These are phyloP conservation scores for Ernsta delagoae DNA, from an alignment of 2,888 invertebrate species.

Conservation along the genomic window DNA sequence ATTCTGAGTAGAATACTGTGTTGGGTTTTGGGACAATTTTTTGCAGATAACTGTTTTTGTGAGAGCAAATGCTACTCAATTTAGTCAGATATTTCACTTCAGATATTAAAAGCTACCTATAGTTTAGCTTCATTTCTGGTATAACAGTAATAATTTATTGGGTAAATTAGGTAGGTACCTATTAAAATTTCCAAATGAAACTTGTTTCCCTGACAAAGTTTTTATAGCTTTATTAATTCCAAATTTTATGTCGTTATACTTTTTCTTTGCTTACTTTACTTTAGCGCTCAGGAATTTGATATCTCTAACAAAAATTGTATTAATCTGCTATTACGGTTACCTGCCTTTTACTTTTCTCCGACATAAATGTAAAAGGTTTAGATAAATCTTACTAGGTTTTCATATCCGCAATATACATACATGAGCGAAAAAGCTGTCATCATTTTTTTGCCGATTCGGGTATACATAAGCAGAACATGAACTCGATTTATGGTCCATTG, in stretches of 20 bases:
- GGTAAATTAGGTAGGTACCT: too few species aligned
- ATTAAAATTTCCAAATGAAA: too few species aligned
- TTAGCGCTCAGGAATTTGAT: too few species aligned
- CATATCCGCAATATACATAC: neutral
- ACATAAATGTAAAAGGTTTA: too few species aligned
- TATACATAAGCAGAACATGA: slow-evolving; percentile 5
- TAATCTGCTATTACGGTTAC: too few species aligned
- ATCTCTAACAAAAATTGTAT: too few species aligned
- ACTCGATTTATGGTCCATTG: slow-evolving; percentile 36
- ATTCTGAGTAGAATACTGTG: slow-evolving; percentile 57
- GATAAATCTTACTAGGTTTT: neutral
- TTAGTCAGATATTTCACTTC: slow-evolving; percentile 5
- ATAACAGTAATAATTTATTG: too few species aligned
- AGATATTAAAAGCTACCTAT: neutral
- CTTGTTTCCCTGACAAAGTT: too few species aligned
- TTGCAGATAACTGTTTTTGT: slow-evolving; percentile 23
- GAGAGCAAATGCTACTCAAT: slow-evolving; percentile 1
- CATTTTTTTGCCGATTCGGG: slow-evolving; percentile 12
- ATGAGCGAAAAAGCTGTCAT: slow-evolving; percentile 27
- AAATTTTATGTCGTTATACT: too few species aligned
- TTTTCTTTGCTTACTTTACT: neutral
- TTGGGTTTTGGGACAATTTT: slow-evolving; percentile 12
- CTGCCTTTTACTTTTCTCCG: too few species aligned
- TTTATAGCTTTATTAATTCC: too few species aligned
- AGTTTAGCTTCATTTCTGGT: too few species aligned